Conservation (phyloP, 2,797 vertebrate species). For the Phalanger gymnotis region DNA sequence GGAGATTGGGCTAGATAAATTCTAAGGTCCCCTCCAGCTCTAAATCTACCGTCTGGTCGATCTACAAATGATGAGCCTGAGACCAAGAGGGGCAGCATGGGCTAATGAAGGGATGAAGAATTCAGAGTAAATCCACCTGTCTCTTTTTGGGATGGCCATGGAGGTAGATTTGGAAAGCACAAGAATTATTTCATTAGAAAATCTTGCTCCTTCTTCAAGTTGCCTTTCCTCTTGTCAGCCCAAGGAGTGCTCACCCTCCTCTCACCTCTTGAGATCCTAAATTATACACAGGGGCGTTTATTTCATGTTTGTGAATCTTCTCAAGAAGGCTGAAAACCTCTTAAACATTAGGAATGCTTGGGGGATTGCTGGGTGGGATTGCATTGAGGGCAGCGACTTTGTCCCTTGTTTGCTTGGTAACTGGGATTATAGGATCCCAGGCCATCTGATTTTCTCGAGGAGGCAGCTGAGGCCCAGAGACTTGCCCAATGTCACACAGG, state of each 20-base stretch:
- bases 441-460: background rate
- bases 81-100: fast-evolving
- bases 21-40: background rate
- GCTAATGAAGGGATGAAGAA: background rate
- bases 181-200: background rate
- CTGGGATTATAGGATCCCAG: background rate
- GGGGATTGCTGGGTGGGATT: background rate
- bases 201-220: background rate
- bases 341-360: background rate
- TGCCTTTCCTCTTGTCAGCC: background rate
- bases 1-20: background rate
- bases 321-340: background rate
- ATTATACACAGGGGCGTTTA: background rate
- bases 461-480: no score
- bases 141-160: background rate
- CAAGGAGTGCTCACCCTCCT: background rate
- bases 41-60: background rate
- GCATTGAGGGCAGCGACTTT: background rate
- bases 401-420: background rate
- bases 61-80: background rate
- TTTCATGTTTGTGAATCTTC: background rate
- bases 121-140: background rate
- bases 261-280: background rate
- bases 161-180: background rate
- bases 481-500: no score